Base-by-base conservation (phyloP, 2,113 vertebrate species). In the Mohoua ochrocephala region DNA sequence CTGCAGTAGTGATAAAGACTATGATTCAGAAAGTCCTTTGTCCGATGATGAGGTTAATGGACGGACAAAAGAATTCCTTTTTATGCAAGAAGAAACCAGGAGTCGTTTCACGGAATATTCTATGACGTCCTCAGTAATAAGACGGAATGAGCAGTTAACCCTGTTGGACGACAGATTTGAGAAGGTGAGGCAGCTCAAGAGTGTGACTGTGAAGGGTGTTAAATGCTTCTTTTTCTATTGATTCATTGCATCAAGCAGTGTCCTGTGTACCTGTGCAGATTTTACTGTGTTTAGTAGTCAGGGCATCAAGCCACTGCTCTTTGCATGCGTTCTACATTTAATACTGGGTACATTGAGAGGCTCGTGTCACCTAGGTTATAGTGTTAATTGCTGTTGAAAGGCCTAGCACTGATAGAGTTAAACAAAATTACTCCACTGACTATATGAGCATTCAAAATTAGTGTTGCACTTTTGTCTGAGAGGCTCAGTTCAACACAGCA, bases 101-200 rank as follows among this genome's bases (percentile, higher is more conserved):
- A 99, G 99, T 93, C 99, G 99, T 50, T 99, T 99, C 98, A 99
- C 99, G 0, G 99, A 99, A 7, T 99, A 99, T 97, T 99, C 99
- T 13, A 93, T 99, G 97, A 98, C 99, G 0, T 99, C 99, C 21
- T 99, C 99, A 0, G 98, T 99, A 76, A 99, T 99, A 97, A 98
- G 98, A 92, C 98, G 99, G 87, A 99, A 99, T 81, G 98, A 99
- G 57, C 99, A 99, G 95, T 98, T 99, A 90, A 98, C 98, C 2
- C 97, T 99, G 22, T 98, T 99, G 78, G 99, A 99, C 86, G 99
- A 99, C 94, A 98, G 99, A 60, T 99, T 99, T 91, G 99, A 99
- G 91, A 99, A 99, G 99, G 99, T 99, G 31, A 93, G 87, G 42
- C 39, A 73, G 44, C 53, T 87, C 44, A 54, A 10, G 42, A 53